Conservation (phyloP, 2,113 vertebrate genomes). For the Cyanoderma ruficeps region DNA sequence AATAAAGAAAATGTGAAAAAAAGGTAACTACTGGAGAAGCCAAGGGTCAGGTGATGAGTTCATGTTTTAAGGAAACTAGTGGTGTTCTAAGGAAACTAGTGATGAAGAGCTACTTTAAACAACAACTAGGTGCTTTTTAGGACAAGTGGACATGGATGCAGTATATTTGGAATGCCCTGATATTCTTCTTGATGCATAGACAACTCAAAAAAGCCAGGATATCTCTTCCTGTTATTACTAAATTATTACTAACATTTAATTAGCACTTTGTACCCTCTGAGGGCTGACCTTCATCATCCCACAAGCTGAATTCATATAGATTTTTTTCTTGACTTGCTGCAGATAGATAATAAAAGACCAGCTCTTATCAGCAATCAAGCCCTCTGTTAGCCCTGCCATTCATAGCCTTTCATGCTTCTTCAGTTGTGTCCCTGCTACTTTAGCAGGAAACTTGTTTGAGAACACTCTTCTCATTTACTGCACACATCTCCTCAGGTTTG, state of each 20-base stretch:
- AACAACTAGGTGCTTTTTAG: neutral
- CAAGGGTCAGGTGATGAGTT: neutral
- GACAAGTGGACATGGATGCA: fast-evolving
- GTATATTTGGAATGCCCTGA: neutral
- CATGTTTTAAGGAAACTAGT: neutral
- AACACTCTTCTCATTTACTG: neutral
- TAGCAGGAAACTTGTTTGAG: neutral
- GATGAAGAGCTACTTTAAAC: neutral
- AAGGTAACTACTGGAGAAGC: neutral
- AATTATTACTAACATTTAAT: neutral
- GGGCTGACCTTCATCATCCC: neutral
- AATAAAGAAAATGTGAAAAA: neutral
- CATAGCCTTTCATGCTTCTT: neutral
- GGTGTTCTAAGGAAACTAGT: neutral
- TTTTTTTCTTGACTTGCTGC: neutral
- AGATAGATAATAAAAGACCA: neutral
- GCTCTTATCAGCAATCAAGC: neutral
- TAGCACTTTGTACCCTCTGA: neutral
- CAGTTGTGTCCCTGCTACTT: neutral
- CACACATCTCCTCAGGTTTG: neutral
- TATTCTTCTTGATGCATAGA: neutral
- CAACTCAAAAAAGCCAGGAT: neutral
- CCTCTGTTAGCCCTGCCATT: neutral
- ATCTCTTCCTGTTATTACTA: neutral
- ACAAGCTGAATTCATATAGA: neutral